These are phyloP conservation scores for Bellardia pandia DNA, from an alignment of 2,888 invertebrate genomes.

Conservation along the genomic window DNA sequence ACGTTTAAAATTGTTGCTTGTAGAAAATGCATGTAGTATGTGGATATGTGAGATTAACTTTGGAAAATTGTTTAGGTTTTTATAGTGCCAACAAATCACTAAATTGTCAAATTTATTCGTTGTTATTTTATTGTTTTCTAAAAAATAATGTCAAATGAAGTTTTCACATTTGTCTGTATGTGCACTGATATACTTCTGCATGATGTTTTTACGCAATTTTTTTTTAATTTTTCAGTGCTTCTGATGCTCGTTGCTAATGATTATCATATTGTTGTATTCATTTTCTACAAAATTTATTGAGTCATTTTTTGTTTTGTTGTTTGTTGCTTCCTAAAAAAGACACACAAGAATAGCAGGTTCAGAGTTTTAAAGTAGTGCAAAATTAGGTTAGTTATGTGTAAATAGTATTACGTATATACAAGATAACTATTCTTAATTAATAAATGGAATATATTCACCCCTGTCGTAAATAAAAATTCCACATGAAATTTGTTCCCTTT, in stretches of 20 bases:
- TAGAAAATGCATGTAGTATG: neutral
- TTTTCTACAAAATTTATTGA: constrained; percentile 63
- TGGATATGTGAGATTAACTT: neutral
- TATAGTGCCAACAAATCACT: constrained; percentile 44
- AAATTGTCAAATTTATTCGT: constrained; percentile 54
- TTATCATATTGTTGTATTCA: constrained; percentile 34
- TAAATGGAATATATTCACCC: no score
- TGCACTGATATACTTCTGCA: constrained; percentile 2
- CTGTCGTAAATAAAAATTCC: no score
- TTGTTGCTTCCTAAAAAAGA: constrained; percentile 9
- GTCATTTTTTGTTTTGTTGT: constrained; percentile 48
- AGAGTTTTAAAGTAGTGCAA: constrained; percentile 18
- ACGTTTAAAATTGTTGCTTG: constrained; percentile 6
- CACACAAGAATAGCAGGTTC: neutral
- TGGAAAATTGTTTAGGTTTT: constrained; percentile 33
- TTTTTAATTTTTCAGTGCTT: neutral
- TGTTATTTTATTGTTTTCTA: constrained; percentile 25
- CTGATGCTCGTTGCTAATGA: constrained; percentile 25
- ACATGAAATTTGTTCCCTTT: no score
- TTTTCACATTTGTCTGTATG: constrained; percentile 6
- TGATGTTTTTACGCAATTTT: constrained; percentile 59
- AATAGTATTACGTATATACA: no score
- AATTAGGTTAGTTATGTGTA: no score
- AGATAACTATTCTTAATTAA: no score
- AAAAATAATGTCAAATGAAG: neutral